phyloP scores from a whole-genome alignment of 2,888 invertebrate genomes.

The Archaeoteleia sp. region DNA sequence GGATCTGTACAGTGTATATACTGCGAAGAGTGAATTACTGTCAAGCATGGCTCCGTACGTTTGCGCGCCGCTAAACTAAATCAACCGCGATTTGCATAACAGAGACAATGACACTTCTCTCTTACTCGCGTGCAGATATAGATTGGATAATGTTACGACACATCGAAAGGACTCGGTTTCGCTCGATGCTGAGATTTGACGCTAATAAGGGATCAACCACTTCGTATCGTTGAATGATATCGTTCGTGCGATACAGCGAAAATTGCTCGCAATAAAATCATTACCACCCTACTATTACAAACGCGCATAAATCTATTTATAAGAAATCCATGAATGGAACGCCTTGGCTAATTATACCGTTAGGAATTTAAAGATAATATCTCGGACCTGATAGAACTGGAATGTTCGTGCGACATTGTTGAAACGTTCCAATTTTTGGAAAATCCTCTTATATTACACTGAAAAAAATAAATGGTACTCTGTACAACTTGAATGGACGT shows the following conservation, averaged over 20 bases:
- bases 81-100: slow-evolving; percentile 61
- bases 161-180: slow-evolving; percentile 52
- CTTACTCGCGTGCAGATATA: slow-evolving; percentile 45
- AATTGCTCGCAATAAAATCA: slow-evolving; percentile 24
- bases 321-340: too few relatives aligned
- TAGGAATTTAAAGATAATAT: too few relatives aligned
- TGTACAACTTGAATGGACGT: too few relatives aligned
- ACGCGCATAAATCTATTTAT: neutral
- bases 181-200: slow-evolving; percentile 31
- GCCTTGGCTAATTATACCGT: too few relatives aligned
- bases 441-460: too few relatives aligned
- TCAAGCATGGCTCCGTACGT: slow-evolving; percentile 37
- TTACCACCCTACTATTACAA: neutral
- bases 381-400: too few relatives aligned
- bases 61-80: slow-evolving; percentile 53
- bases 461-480: too few relatives aligned
- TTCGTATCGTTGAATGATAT: slow-evolving; percentile 30
- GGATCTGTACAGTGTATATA: slow-evolving; percentile 55
- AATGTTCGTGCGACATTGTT: too few relatives aligned
- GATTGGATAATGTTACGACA: slow-evolving; percentile 57
- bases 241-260: slow-evolving; percentile 15
- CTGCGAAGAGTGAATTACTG: slow-evolving; percentile 51
- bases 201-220: slow-evolving; percentile 45
- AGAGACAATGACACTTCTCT: slow-evolving; percentile 61
- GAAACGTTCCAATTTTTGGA: too few relatives aligned